Conservation (phyloP, 2,888 invertebrate genomes). For the Branchinecta sandiegonensis region DNA sequence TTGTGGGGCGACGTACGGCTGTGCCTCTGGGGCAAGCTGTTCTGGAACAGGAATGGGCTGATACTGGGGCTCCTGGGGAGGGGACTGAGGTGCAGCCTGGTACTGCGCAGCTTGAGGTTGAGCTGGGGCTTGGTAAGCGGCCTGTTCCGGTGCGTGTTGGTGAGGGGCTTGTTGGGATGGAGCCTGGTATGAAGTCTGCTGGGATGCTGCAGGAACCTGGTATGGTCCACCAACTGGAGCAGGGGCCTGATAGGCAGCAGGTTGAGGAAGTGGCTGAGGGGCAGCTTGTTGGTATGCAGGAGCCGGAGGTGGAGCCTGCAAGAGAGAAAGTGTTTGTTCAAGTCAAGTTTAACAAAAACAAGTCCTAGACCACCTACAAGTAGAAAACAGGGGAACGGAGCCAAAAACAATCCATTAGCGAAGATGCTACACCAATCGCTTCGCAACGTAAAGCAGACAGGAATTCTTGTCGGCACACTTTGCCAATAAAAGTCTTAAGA, state of each 20-base stretch:
- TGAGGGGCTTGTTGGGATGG: constrained; percentile 23
- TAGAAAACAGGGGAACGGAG: no score
- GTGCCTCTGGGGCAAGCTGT: constrained; percentile 2
- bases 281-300: constrained; percentile 19
- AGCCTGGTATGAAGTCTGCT: constrained; percentile 20
- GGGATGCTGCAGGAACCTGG: constrained; percentile 17
- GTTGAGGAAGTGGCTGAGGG: neutral
- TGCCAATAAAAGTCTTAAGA: no score
- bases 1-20: constrained; percentile 18
- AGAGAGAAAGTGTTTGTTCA: no score
- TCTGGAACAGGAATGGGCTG: constrained; percentile 15
- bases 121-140: constrained; percentile 20
- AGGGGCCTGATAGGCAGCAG: no score
- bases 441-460: no score
- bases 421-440: no score
- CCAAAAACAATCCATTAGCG: no score
- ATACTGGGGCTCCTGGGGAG: constrained; percentile 19
- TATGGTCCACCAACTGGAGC: neutral
- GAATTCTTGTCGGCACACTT: no score
- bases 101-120: constrained; percentile 18
- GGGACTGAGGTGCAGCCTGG: constrained; percentile 18
- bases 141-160: constrained; percentile 17
- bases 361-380: no score
- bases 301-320: neutral
- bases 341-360: no score